Evolutionary conservation across 64 coral and sea anemone genomes (phyloP).

Genomic region (Cladopsammia gracilis): DNA sequence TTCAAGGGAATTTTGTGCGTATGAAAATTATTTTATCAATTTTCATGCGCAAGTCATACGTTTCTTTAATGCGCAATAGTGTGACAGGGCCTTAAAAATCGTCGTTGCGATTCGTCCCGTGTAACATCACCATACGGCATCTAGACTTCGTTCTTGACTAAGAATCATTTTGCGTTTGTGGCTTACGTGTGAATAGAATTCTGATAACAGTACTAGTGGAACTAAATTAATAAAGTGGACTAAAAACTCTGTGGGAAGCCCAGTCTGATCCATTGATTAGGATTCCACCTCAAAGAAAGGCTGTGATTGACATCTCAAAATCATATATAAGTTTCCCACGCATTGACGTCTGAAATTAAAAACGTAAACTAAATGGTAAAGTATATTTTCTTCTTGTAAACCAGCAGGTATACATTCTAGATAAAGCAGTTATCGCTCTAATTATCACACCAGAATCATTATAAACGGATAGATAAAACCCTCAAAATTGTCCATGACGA

Average conservation of each 20-base stretch:
- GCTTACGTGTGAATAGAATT: not conserved
- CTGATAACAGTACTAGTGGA: not conserved
- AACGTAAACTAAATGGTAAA: not conserved
- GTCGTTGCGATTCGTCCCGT: too few species aligned
- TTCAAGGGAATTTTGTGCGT: too few species aligned
- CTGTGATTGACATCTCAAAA: not conserved
- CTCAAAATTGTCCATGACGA: not conserved
- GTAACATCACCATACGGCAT: too few species aligned
- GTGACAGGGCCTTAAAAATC: too few species aligned
- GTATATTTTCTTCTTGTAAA: not conserved
- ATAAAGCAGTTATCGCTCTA: not conserved
- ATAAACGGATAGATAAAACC: not conserved
- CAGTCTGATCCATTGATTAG: not conserved
- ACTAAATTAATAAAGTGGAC: not conserved
- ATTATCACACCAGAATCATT: constrained; percentile 8
- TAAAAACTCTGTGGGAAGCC: not conserved
- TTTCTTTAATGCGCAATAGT: too few species aligned
- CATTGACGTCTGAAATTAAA: not conserved
- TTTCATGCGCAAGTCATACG: too few species aligned
- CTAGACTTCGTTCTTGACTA: too few species aligned
- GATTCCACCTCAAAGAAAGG: not conserved
- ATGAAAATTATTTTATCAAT: too few species aligned
- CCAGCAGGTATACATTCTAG: not conserved
- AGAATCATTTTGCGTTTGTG: not conserved
- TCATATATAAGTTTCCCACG: not conserved